Base-by-base conservation (phyloP, 2,888 invertebrate genomes). In the Crioceris asparagi region DNA sequence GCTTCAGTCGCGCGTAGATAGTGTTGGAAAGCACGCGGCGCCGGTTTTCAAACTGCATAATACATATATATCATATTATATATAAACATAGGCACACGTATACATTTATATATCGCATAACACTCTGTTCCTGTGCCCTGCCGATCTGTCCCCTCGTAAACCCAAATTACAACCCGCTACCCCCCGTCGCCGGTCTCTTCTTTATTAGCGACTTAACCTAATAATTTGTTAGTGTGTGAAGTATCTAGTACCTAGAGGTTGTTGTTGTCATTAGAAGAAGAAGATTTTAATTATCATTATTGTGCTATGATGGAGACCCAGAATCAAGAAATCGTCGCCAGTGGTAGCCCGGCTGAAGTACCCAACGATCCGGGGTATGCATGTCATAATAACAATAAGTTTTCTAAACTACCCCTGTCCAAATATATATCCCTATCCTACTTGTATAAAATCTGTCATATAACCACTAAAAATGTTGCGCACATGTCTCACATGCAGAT, bases 311-410 rank as follows among this genome's bases (percentile, higher is more conserved):
- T 82, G 82, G 82, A 82, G 71, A 71, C 77, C 67, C 82, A 80
- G 65, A 77, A 66, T 62, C 84, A 84, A 71, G 85, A 85, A 65
- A 76, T 78, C 67, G 75, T 74, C 55, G 70, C 72, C 52, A 79
- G 79, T 64, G 78, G 79, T 64, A 82, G 85, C 64, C 83, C 86
- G 62, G 83, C 86, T 50, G 90, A 90, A 74, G 86, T 86, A 69
- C 84, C 88, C 69, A 91, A 91, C 74, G 91, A 90, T 71, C 90
- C 90, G 67, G 90, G 90, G 90, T 90, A 81, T 68, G 33, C 23
- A 23, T n/a, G n/a, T n/a, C n/a, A n/a, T n/a, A n/a, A n/a, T n/a
- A n/a, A n/a, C n/a, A n/a, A n/a, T n/a, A n/a, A n/a, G 45, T 45
- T 38, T 27, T 40, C 34, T 19, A 33, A 8, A 19, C 34, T 32